Evolutionary conservation across 2,888 invertebrate species (phyloP).

Genomic region (Lepeophtheirus nordmannii): DNA sequence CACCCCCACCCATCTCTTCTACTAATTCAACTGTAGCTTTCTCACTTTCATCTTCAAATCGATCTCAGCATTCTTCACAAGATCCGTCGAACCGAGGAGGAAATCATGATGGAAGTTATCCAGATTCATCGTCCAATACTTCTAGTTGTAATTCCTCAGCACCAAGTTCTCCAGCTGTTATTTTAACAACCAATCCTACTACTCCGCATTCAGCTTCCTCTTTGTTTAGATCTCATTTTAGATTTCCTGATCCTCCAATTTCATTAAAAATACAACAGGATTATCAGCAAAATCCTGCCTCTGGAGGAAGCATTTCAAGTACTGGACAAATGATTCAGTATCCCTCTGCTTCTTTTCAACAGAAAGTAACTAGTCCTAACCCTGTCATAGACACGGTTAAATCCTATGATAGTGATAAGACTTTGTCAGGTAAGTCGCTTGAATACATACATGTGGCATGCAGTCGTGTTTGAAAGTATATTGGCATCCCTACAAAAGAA

Average conservation of each 20-base stretch:
- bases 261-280: conserved; percentile 4
- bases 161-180: conserved; percentile 66
- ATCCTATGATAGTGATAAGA: conserved; percentile 44
- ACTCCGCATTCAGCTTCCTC: conserved; percentile 22
- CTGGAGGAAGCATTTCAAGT: background rate
- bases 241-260: conserved; percentile 19
- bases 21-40: background rate
- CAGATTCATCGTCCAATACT: conserved; percentile 49
- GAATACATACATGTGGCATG: too few species aligned
- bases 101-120: conserved; percentile 16
- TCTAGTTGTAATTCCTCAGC: conserved; percentile 93
- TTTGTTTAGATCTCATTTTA: conserved; percentile 6
- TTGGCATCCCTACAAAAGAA: too few species aligned
- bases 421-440: conserved; percentile 27
- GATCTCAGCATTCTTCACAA: background rate
- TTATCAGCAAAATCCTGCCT: background rate
- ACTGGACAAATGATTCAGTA: conserved; percentile 3
- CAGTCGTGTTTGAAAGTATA: too few species aligned
- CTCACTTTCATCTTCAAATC: background rate
- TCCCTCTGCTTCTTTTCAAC: background rate
- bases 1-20: conserved; percentile 8
- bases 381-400: conserved; percentile 37
- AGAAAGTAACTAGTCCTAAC: conserved; percentile 15
- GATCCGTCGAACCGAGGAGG: background rate
- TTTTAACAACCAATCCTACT: conserved; percentile 22